Evolutionary conservation across 2,888 invertebrate genomes (phyloP), one percentile per base, ranked within the genome.

Genomic region (Erebia ligea): DNA sequence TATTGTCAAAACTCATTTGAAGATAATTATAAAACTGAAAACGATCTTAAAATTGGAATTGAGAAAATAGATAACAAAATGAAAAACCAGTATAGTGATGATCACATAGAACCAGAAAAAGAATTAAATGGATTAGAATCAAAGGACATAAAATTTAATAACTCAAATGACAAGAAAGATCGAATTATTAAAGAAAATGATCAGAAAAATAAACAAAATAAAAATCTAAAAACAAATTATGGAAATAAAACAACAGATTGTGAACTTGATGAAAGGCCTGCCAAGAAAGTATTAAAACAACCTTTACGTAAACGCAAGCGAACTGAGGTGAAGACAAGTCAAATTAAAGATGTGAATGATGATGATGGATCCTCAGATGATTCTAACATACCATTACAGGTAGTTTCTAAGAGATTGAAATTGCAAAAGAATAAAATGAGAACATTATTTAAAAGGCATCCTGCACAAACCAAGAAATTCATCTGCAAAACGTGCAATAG

Each of bases 401-500:
- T 83, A 0, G 79, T 71, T 3, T 50, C 21, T 21, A 77, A 67
- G 82, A 81, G 50, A 72, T 77, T 65, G 72, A 76, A 70, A 34
- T 45, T 9, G 45, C 42, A 42, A 2, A 66, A 64, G 15, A 58
- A 68, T 34, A 50, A 62, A 40, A 72, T 52, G 52, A 67, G 62
- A 25, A 67, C 40, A 58, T 4, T 48, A n/a, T 63, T 66, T 70
- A 73, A 42, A 66, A 72, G 45, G 70, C 64, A 21, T 9, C 8
- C 1, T 1, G 15, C 45, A 2, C 64, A 54, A 56, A 56, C 13
- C 11, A 79, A 77, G 2, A 78, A 80, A 56, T 84, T 91, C 2
- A 84, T 85, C 0, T 92, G 92, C 17, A 77, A 79, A 0, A 73
- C 84, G 15, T 93, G 92, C 70, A 81, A 87, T 0, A 87, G 87